These are phyloP conservation scores for Ctenopoma multispine DNA, from an alignment of 2,797 vertebrate species.

Conservation along the genomic window DNA sequence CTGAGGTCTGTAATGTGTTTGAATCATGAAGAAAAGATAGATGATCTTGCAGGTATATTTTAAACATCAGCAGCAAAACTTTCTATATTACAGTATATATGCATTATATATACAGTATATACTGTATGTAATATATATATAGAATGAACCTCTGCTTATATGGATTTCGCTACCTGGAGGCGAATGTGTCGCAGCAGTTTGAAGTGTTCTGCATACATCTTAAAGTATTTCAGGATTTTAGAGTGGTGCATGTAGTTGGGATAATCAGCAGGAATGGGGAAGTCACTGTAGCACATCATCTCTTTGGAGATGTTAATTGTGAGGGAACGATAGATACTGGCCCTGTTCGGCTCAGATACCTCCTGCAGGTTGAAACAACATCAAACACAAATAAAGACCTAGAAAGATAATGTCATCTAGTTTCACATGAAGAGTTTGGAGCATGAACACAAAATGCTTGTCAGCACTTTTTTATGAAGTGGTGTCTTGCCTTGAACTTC, in stretches of 20 bases:
- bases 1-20: constrained; percentile 78
- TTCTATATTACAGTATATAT: too few species aligned
- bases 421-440: constrained; percentile 30
- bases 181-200: constrained; percentile 80
- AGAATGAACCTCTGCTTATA: too few species aligned
- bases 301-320: constrained; percentile 93
- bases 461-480: neutral
- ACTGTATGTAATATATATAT: too few species aligned
- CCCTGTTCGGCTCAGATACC: constrained; percentile 77
- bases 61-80: constrained; percentile 40
- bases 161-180: constrained; percentile 82
- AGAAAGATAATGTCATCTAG: too few species aligned
- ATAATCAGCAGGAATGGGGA: constrained; percentile 88
- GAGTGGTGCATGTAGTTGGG: constrained; percentile 90
- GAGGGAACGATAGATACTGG: constrained; percentile 89
- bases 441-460: neutral
- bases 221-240: constrained; percentile 88
- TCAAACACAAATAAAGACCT: too few species aligned
- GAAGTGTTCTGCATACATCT: constrained; percentile 85
- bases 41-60: too few species aligned
- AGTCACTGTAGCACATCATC: constrained; percentile 91
- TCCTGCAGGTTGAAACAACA: constrained; percentile 59
- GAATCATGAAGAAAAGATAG: neutral
- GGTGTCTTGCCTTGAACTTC: constrained; percentile 83
- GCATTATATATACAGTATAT: too few species aligned